Base-by-base conservation (phyloP, 1,140 invertebrate species). In the Plutomurus gul region DNA sequence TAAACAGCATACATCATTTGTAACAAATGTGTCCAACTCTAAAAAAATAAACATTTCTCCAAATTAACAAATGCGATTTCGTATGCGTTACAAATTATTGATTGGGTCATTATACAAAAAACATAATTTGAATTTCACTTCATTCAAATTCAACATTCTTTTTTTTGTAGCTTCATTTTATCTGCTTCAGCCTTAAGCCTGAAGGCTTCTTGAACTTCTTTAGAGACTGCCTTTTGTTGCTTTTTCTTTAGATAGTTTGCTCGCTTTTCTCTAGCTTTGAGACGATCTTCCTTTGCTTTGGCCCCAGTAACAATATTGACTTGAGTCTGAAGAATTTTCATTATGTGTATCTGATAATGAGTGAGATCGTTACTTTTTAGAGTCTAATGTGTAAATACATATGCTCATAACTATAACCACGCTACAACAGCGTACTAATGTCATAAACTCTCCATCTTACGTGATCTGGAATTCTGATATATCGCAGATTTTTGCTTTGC, bases 401-500 rank as follows among this genome's bases (percentile, higher is more conserved):
- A n/a, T n/a, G n/a, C n/a, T n/a, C n/a, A n/a, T n/a, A n/a, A n/a
- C n/a, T n/a, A n/a, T n/a, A n/a, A n/a, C n/a, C n/a, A n/a, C n/a
- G n/a, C n/a, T n/a, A n/a, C n/a, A n/a, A n/a, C n/a, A n/a, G n/a
- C n/a, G n/a, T n/a, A n/a, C n/a, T n/a, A n/a, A n/a, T n/a, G n/a
- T n/a, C n/a, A n/a, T n/a, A n/a, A n/a, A n/a, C n/a, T n/a, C n/a
- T n/a, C n/a, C n/a, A n/a, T n/a, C 77, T 77, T 33, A 79, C 81
- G 56, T 79, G 40, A 60, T 82, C 77, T 3, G 81, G 77, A 25
- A 82, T 79, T n/a, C 73, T 51, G 3, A 82, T 39, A 46, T 74
- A 75, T 16, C 81, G 73, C 13, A 82, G 18, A 36, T 77, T 79
- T 65, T 74, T 78, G 40, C 51, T 73, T 43, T 78, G 77, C 1